phyloP scores from a whole-genome alignment of 37 sponge, comb jelly and placozoan genomes.

The Axinella damicornis region DNA sequence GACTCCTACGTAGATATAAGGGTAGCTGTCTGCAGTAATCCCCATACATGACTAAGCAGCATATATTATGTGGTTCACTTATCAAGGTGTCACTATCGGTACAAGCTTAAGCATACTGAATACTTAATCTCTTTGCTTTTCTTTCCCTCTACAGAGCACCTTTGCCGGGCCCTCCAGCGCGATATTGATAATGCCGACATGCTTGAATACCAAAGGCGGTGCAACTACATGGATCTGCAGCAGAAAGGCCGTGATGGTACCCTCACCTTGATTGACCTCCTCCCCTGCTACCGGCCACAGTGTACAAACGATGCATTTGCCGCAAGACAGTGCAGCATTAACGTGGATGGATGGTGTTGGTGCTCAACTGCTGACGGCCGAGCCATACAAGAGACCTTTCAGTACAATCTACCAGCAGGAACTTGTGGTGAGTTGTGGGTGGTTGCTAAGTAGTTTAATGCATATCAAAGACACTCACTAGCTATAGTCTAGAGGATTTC shows the following conservation, averaged over 20 bases:
- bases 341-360: slow-evolving; percentile 45
- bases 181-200: background rate
- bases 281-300: slow-evolving; percentile 26
- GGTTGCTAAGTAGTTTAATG: too few species aligned
- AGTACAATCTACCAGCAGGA: background rate
- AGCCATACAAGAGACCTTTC: slow-evolving; percentile 8
- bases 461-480: too few species aligned
- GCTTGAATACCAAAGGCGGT: background rate
- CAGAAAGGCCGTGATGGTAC: background rate
- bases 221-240: background rate
- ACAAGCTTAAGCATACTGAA: too few species aligned
- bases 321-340: slow-evolving; percentile 7
- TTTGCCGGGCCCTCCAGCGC: slow-evolving; percentile 12
- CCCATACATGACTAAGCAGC: too few species aligned
- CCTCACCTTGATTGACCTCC: background rate
- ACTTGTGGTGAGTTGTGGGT: slow-evolving; percentile 39
- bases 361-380: slow-evolving; percentile 52
- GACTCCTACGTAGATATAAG: too few species aligned
- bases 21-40: too few species aligned
- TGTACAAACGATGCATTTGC: slow-evolving; percentile 12
- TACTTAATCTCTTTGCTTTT: too few species aligned
- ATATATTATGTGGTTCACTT: too few species aligned
- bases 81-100: too few species aligned
- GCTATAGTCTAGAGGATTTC: too few species aligned
- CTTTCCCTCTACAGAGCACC: background rate